Evolutionary conservation across 2,113 vertebrate genomes (phyloP).

Genomic region (Leptosomus discolor): DNA sequence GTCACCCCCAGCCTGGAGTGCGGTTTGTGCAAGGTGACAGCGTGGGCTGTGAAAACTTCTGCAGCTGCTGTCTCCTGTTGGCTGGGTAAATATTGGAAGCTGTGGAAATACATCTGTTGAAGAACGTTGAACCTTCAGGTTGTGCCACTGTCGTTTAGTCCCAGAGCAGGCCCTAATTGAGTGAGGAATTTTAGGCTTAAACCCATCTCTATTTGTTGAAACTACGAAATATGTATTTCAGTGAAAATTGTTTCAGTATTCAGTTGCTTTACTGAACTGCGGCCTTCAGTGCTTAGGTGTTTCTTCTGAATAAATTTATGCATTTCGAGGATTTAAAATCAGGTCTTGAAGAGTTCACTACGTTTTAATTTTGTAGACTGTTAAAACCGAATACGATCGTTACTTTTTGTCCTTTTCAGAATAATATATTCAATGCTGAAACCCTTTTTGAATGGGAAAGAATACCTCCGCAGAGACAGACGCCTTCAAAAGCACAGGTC

Average conservation of each 20-base stretch:
- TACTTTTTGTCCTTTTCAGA: slow-evolving; percentile 4
- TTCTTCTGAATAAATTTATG: not conserved
- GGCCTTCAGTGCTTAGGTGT: not conserved
- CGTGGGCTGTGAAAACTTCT: slow-evolving; percentile 35
- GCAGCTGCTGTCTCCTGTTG: slow-evolving; percentile 42
- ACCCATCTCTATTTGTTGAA: not conserved
- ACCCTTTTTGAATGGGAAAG: slow-evolving; percentile 34
- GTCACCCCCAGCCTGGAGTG: not conserved
- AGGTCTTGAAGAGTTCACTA: not conserved
- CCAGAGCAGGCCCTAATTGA: not conserved
- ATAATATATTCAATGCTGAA: not conserved
- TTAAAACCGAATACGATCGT: slow-evolving; percentile 26
- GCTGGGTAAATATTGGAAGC: slow-evolving; percentile 38
- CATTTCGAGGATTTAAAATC: slow-evolving; percentile 2
- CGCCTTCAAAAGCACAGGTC: not conserved
- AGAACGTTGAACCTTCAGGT: not conserved
- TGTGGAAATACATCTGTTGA: not conserved
- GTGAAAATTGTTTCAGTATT: not conserved
- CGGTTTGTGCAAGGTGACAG: slow-evolving; percentile 26
- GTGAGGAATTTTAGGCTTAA: not conserved
- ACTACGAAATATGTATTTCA: not conserved
- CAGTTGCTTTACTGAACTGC: not conserved
- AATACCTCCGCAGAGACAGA: not conserved
- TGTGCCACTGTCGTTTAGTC: not conserved
- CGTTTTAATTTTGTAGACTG: not conserved